Conservation (phyloP, 2,888 invertebrate genomes). For the Amiota mariae region DNA sequence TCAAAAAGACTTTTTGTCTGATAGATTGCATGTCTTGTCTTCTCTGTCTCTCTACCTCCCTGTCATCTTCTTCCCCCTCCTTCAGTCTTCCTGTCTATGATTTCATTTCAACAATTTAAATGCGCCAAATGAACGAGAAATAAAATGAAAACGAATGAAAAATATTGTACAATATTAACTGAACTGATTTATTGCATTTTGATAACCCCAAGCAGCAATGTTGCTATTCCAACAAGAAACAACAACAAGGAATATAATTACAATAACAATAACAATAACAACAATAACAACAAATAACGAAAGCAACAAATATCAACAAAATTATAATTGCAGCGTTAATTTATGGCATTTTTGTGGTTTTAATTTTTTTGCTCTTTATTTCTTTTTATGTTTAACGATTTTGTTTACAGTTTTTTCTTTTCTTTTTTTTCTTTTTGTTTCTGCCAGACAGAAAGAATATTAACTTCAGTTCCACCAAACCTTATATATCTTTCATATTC, state of each 20-base stretch:
- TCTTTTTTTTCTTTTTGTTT: not conserved
- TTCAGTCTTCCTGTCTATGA: not conserved
- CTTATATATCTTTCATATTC: no score
- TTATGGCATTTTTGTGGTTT: constrained; percentile 21
- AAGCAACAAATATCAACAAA: not conserved
- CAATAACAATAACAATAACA: constrained; percentile 16
- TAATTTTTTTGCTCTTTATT: not conserved
- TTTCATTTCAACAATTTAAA: not conserved
- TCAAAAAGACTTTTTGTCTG: constrained; percentile 62
- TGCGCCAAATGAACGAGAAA: not conserved
- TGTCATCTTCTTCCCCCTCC: not conserved
- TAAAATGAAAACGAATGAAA: constrained; percentile 5
- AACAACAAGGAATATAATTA: constrained; percentile 4
- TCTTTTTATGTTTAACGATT: constrained; percentile 2
- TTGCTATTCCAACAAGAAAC: not conserved
- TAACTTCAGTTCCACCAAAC: no score
- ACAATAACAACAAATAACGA: constrained; percentile 10
- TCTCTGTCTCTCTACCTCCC: no score
- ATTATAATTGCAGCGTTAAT: constrained; percentile 28
- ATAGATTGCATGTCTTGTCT: not conserved
- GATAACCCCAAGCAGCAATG: constrained; percentile 53
- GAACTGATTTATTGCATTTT: constrained; percentile 65
- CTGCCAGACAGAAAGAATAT: not conserved
- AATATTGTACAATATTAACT: constrained; percentile 36
- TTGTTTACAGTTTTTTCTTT: constrained; percentile 1